Evolutionary conservation across 2,113 vertebrate genomes (phyloP).

Genomic region (Sisor rabdophorus): DNA sequence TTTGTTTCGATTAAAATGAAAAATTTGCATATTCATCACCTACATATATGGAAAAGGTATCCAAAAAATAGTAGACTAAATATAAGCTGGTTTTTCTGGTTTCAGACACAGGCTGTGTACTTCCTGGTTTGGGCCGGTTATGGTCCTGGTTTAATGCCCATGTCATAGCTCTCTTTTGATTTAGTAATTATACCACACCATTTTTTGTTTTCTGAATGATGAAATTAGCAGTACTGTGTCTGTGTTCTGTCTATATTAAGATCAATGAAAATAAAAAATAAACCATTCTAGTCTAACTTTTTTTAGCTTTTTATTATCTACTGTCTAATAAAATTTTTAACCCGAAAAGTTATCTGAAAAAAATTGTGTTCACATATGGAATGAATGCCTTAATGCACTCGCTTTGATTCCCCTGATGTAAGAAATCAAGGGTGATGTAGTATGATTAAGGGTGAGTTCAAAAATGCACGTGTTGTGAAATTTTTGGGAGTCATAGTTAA

Average conservation of each 20-base stretch:
- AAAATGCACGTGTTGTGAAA: background rate
- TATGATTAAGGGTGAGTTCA: constrained; percentile 13
- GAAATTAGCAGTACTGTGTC: background rate
- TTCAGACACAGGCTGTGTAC: constrained; percentile 35
- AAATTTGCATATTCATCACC: background rate
- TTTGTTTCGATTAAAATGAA: background rate
- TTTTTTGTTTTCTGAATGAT: background rate
- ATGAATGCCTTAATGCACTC: background rate
- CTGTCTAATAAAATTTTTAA: background rate
- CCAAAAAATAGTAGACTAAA: constrained; percentile 3
- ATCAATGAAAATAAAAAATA: background rate
- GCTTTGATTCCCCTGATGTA: background rate
- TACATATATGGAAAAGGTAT: constrained; percentile 18
- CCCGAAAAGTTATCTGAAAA: background rate
- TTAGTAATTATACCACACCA: background rate
- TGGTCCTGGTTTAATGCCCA: background rate
- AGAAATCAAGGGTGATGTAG: background rate
- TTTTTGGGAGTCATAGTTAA: background rate
- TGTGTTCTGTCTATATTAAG: background rate
- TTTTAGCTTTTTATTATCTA: background rate
- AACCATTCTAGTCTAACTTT: constrained; percentile 2
- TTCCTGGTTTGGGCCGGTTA: constrained; percentile 24
- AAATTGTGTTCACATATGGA: background rate
- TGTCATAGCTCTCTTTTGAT: background rate
- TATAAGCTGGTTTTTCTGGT: constrained; percentile 63